Base-by-base conservation (phyloP, 2,888 invertebrate species). In the Pollenia labialis region DNA sequence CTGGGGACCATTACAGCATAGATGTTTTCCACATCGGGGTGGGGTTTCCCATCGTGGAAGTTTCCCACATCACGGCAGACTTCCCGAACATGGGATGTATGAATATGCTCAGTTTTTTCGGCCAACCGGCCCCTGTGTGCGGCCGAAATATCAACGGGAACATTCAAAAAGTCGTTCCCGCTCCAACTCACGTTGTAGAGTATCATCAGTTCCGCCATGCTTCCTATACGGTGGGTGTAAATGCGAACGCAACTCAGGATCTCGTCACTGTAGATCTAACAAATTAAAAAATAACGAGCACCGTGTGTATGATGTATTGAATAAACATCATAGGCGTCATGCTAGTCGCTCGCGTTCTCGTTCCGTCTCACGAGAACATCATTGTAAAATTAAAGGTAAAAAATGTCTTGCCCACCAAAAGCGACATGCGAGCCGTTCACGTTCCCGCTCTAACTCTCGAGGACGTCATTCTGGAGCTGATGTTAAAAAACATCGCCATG, bases 81-180 rank as follows among this genome's bases (percentile, higher is more conserved):
- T n/a, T 7, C 60, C 69, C 2, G 44, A 32, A 12, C 42, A 66
- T 10, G 66, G 18, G 0, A 60, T 46, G 32, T 72, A 44, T 32
- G 76, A 81, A 12, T 81, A 66, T 52, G 48, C 52, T 7, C 85
- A 81, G 77, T 82, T 83, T 79, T 86, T 82, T 82, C 75, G 54
- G 10, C 50, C 79, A 68, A 7, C 56, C 46, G 56, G 44, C 32
- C 50, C 10, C 44, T 40, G 44, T 42, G 23, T 32, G 68, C 69
- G 75, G 62, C 64, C 68, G 60, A 68, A 56, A 68, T 60, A 68
- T 40, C 44, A 60, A 79, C 48, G 44, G 0, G 32, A 16, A 48
- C 58, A 18, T 62, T 54, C 75, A 48, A 76, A 48, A 40, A 60
- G 52, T 50, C 79, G 79, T 48, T 79, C 68, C 62, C 84, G 69